Base-by-base conservation (phyloP, 2,888 invertebrate species). In the Sphinx pinastri region DNA sequence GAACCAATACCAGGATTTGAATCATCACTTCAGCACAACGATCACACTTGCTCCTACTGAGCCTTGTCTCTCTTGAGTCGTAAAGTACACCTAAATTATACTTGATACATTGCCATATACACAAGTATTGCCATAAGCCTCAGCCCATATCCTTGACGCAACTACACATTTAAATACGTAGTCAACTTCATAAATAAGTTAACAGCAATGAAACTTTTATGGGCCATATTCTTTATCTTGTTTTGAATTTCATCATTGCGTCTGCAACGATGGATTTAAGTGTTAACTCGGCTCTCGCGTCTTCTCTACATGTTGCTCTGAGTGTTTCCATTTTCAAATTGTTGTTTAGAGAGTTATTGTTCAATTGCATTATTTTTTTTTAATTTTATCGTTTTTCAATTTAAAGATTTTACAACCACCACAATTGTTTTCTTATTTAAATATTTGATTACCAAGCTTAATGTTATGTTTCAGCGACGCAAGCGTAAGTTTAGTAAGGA, bases 141-240 rank as follows among this genome's bases (percentile, higher is more conserved):
- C 45, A 68, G n/a, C 59, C 58, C 58, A 59, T 76, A 77, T 74
- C 75, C 77, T 77, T 78, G 74, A 78, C 76, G 74, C 85, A 86
- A 79, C 81, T 83, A 85, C 82, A 85, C 84, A 88, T 89, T 87
- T 89, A 90, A 90, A 89, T 89, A 89, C 88, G 88, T 85, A 89
- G 88, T 84, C 84, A 83, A 85, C 84, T 88, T 89, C 91, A 91
- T 92, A 92, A 92, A 92, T 91, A 92, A 91, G 89, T 91, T 91
- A 91, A 88, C 87, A 91, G 91, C 90, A 87, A 89, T 91, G 88
- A 92, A 92, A 90, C 84, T 89, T 92, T 92, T 92, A 91, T 88
- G 88, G 89, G 86, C 88, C 82, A 89, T 92, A 91, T 91, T 88
- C 89, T 90, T 90, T 90, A 89, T 90, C 90, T 91, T 89, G 88